Percentiles rank a stretch among this genome's conserved stretches.
These are phyloP conservation scores for Morone saxatilis DNA, from an alignment of 2,113 vertebrate species.

Conservation along the genomic window DNA sequence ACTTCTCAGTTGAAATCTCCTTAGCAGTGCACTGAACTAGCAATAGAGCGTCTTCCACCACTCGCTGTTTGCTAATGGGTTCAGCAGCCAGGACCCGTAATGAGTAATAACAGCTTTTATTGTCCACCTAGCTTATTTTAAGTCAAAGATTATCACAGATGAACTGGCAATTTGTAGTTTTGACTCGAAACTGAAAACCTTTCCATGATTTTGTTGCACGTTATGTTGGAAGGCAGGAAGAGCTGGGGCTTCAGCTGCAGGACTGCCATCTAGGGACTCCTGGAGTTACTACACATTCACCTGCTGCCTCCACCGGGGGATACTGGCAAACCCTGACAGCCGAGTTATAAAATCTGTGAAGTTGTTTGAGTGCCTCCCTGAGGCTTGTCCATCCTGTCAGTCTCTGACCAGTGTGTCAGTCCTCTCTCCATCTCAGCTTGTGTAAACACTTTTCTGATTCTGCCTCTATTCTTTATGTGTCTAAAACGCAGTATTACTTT, in stretches of 20 bases:
- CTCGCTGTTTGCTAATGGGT: neutral
- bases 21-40: neutral
- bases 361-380: conserved; percentile 26
- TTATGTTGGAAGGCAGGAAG: neutral
- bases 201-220: neutral
- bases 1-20: neutral
- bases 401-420: conserved; percentile 49
- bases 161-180: neutral
- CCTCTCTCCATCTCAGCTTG: conserved; percentile 37
- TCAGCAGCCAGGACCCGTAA: neutral
- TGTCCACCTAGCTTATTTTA: neutral
- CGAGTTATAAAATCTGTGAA: conserved; percentile 35
- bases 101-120: neutral
- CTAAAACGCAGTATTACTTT: conserved; percentile 25
- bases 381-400: conserved; percentile 50
- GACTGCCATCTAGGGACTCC: conserved; percentile 61
- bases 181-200: no score
- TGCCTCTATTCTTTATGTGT: conserved; percentile 36
- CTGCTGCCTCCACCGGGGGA: conserved; percentile 22
- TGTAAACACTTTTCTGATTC: conserved; percentile 46
- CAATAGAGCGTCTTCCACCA: neutral
- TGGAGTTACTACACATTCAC: conserved; percentile 45
- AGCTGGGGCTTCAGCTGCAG: neutral
- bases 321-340: conserved; percentile 20
- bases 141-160: neutral